Base-by-base conservation (phyloP, 2,113 vertebrate species). In the Melanostigma gelatinosum region DNA sequence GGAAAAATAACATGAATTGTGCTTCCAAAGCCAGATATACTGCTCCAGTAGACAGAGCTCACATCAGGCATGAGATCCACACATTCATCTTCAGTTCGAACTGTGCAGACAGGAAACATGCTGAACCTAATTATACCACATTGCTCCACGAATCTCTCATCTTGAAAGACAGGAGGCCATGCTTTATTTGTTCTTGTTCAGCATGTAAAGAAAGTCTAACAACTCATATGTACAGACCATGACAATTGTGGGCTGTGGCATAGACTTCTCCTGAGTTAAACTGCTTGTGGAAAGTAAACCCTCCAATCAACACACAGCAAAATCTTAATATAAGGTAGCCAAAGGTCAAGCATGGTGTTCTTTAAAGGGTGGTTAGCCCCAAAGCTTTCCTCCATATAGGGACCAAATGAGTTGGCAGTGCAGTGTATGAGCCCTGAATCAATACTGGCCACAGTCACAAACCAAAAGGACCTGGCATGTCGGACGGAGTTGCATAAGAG, bases 1-100 rank as follows among this genome's bases (percentile, higher is more conserved):
- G 24, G 24, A 27, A 29, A 80, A 84, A 73, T 29, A 54, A 67
- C 83, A 79, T 87, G 55, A 73, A 76, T 84, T 77, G 68, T 44
- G 10, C 65, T 54, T 60, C 72, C 57, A 40, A 54, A 27, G 2
- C 36, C 69, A 40, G 18, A 73, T 38, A 58, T 22, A 20, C 18
- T 57, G 24, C 36, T 29, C n/a, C 50, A 68, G 0, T n/a, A 9
- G 68, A 66, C 7, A 48, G 55, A 79, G 40, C 57, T 77, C 58
- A 63, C 55, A 76, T 80, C 46, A 77, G 68, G 36, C 60, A 32
- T 75, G 62, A 66, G 55, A 79, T 79, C 72, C 70, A 61, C 73
- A 76, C 32, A 58, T 34, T 76, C 8, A 13, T 80, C 50, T 72
- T 36, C 67, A 44, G 62, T 38, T 20, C 77, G 42, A 78, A 11